Evolutionary conservation across 2,113 vertebrate species (phyloP).

Genomic region (Phylloscopus trochilus): DNA sequence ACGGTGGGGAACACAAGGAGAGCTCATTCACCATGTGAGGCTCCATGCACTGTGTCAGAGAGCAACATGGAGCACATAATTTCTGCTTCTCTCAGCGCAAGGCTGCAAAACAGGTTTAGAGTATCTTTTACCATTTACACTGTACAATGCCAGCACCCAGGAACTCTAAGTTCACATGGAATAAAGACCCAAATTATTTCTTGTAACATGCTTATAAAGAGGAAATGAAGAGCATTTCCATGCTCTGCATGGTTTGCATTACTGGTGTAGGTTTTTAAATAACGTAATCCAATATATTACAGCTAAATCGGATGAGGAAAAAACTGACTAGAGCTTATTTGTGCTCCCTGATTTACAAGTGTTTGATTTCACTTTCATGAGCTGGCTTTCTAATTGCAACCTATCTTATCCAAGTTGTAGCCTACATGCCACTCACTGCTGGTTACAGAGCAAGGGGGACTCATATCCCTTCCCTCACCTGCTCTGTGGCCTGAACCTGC

Average conservation of each 20-base stretch:
- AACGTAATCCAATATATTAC: conserved; percentile 11
- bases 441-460: neutral
- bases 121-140: neutral
- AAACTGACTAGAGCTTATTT: neutral
- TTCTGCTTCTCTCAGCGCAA: neutral
- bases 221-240: conserved; percentile 36
- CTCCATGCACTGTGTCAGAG: neutral
- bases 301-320: conserved; percentile 59
- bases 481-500: neutral
- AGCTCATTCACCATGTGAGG: neutral
- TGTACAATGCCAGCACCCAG: neutral
- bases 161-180: neutral
- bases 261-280: neutral
- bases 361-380: conserved; percentile 24
- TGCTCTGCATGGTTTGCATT: conserved; percentile 19
- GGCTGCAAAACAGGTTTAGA: conserved; percentile 18
- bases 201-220: conserved; percentile 28
- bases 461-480: neutral
- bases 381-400: conserved; percentile 1
- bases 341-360: conserved; percentile 13
- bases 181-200: conserved; percentile 43
- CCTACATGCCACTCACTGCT: neutral
- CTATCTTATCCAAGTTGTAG: neutral
- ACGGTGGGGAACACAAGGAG: neutral
- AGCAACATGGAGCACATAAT: neutral